These are phyloP conservation scores for Papilio dardanus DNA, from an alignment of 1,140 invertebrate genomes.

Conservation along the genomic window DNA sequence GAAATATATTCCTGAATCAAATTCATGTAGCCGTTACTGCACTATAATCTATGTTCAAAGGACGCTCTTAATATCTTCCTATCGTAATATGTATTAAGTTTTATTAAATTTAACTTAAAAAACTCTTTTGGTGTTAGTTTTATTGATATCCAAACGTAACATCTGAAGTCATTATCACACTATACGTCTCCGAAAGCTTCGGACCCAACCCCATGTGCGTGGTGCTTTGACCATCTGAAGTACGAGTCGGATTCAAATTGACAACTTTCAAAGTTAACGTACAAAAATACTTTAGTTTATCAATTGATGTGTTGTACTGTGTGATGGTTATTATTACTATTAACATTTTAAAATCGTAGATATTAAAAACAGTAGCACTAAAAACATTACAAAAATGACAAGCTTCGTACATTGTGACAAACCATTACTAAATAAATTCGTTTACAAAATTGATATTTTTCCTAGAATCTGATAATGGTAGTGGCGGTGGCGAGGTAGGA, in stretches of 20 bases:
- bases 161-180: neutral
- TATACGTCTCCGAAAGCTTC: neutral
- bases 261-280: neutral
- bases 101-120: neutral
- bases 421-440: neutral
- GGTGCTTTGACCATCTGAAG: too few relatives aligned
- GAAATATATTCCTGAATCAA: neutral
- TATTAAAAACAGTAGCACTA: neutral
- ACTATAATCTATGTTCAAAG: neutral
- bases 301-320: neutral
- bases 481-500: constrained; percentile 28
- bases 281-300: neutral
- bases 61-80: neutral
- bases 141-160: too few relatives aligned
- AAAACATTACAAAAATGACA: neutral
- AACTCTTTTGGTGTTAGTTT: neutral
- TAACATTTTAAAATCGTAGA: neutral
- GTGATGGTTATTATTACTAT: neutral
- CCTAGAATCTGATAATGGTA: constrained; percentile 27
- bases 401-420: neutral
- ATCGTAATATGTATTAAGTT: neutral
- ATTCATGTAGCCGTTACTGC: neutral
- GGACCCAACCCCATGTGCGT: too few relatives aligned
- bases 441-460: constrained; percentile 30
- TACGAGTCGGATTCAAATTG: too few relatives aligned